Evolutionary conservation across 2,797 vertebrate genomes (phyloP).

Genomic region (Spinibarbus caldwelli): DNA sequence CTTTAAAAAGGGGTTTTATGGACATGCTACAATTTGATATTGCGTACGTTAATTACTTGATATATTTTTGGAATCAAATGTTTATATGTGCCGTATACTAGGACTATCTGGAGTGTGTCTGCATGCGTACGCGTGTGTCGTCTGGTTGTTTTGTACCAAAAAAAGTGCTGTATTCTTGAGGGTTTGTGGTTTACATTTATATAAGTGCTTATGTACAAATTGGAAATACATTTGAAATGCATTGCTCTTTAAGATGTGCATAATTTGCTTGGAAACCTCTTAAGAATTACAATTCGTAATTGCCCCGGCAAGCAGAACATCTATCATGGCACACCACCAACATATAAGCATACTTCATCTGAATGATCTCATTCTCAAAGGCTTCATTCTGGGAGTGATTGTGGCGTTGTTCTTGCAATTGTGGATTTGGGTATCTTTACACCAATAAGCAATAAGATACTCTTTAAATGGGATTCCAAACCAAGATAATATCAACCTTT

Average conservation of each 20-base stretch:
- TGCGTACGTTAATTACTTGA: constrained; percentile 27
- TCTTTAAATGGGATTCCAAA: not conserved
- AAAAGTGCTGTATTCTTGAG: constrained; percentile 56
- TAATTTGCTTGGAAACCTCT: constrained; percentile 26
- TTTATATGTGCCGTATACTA: constrained; percentile 47
- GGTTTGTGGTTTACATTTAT: constrained; percentile 71
- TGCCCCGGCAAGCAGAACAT: constrained; percentile 1
- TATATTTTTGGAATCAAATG: constrained; percentile 53
- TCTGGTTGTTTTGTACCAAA: constrained; percentile 50
- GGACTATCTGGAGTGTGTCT: constrained; percentile 56
- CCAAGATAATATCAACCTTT: not conserved
- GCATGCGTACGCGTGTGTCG: constrained; percentile 75
- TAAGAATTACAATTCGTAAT: not conserved
- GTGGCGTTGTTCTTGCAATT: not conserved
- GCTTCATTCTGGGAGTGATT: not conserved
- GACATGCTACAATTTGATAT: constrained; percentile 48
- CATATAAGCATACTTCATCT: constrained; percentile 14
- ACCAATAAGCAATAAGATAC: not conserved
- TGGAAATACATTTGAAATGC: constrained; percentile 77
- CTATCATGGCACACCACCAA: not conserved
- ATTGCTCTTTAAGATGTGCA: constrained; percentile 54
- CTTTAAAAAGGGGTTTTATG: constrained; percentile 55
- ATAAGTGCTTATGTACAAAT: constrained; percentile 75
- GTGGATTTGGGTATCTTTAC: not conserved
- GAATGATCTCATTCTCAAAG: not conserved